Evolutionary conservation across 2,113 vertebrate species (phyloP), one percentile per base, ranked within the genome.

Genomic region (Smithornis capensis): DNA sequence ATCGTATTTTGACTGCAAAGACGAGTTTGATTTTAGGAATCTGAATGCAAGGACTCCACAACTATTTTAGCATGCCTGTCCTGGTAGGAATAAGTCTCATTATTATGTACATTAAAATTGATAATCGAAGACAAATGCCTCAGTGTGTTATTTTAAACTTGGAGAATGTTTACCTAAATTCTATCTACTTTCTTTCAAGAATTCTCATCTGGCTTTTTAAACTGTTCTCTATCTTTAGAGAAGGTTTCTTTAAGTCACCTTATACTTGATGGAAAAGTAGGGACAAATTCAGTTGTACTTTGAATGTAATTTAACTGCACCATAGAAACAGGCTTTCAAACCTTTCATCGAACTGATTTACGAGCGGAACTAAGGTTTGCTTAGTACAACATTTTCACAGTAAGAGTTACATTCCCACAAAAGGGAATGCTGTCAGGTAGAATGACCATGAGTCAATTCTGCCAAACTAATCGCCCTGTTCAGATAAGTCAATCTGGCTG

Each of bases 391-490:
- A 92, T 94, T 96, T 97, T 92, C 96, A 79, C 92, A 96, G 92
- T 50, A 28, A 92, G 90, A 55, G 87, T 89, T 97, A 96, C 85
- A 82, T 92, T 96, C 81, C 78, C 90, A 94, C 37, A 50, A 62
- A 93, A 90, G 94, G 91, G 67, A 94, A 87, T 62, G 85, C 96
- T 95, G 93, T 94, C 96, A 95, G 89, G 90, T 97, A 90, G 92
- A 96, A 96, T 97, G 95, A 89, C 79, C 90, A 25, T 89, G 94
- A 96, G 83, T 94, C 95, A 95, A 55, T 89, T 68, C 94, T 89
- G 81, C 81, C 79, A 68, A 52, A 47, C n/a, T 23, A 74, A 44
- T 89, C 1, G 17, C 83, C 89, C 79, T 22, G 57, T 79, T 84
- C 86, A 62, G 90, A 87, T 87, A 73, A 76, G 80, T 60, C 77